Conservation (phyloP, 2,797 vertebrate genomes). For the Epinephelus awoara region DNA sequence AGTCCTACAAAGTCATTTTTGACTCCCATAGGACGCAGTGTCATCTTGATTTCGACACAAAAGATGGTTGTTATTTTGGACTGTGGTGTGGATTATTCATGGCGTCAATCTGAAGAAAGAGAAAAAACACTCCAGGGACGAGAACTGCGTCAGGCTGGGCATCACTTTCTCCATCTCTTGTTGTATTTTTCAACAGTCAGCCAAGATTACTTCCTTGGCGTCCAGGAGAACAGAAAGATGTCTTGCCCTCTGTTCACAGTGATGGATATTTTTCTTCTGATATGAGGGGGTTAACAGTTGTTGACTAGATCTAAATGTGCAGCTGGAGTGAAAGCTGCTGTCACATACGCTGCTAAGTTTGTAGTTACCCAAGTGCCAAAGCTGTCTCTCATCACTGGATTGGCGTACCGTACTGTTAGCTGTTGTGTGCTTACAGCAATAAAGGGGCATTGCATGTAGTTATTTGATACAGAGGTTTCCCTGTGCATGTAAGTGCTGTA, state of each 20-base stretch:
- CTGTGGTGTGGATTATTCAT: constrained; percentile 25
- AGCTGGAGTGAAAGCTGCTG: neutral
- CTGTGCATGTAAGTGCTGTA: too few species aligned
- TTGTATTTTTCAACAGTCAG: neutral
- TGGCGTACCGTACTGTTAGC: neutral
- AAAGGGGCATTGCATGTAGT: too few species aligned
- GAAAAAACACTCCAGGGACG: constrained; percentile 11
- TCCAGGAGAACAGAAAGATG: neutral
- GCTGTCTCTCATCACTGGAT: neutral
- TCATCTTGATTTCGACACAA: neutral
- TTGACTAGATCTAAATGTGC: neutral
- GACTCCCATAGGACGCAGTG: neutral
- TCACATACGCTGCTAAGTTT: neutral
- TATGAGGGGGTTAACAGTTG: neutral
- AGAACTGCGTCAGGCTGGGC: constrained; percentile 5
- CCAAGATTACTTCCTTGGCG: neutral
- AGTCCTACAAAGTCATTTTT: neutral
- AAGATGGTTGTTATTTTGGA: neutral
- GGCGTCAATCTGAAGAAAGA: neutral
- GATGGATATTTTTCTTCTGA: neutral
- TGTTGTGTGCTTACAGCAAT: too few species aligned
- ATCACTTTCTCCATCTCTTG: neutral
- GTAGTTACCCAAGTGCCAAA: neutral
- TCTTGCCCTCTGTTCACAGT: neutral
- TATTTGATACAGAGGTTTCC: too few species aligned